Conservation (phyloP, 1,140 invertebrate species). For the Oreohelix idahoensis region DNA sequence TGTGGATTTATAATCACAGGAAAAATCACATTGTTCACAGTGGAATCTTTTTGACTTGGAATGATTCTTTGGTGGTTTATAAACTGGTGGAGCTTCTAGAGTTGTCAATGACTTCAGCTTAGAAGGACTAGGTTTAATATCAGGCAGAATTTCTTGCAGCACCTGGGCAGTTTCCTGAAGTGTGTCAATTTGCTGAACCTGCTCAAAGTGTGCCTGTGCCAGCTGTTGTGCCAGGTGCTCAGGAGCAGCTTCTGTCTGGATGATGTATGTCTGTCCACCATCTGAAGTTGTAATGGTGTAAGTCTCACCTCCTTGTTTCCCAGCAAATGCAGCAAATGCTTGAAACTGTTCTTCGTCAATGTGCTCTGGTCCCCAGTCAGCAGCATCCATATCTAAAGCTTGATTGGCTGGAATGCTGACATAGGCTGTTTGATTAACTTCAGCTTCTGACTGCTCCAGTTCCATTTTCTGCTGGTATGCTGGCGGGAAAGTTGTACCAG, state of each 20-base stretch:
- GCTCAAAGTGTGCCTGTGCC: constrained; percentile 27
- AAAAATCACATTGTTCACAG: constrained; percentile 31
- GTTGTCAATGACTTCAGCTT: not conserved
- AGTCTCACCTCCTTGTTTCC: constrained; percentile 25
- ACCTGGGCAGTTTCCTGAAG: not conserved
- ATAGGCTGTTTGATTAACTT: not conserved
- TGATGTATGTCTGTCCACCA: constrained; percentile 32
- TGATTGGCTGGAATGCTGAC: not conserved
- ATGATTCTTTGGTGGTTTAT: constrained; percentile 25
- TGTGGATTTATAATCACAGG: constrained; percentile 31
- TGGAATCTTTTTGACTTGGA: constrained; percentile 34
- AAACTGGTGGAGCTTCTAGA: not conserved
- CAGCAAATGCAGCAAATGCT: constrained; percentile 22
- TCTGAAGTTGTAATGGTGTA: constrained; percentile 30
- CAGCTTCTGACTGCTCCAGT: not conserved
- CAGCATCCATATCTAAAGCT: constrained; percentile 11
- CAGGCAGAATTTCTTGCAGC: constrained; percentile 2
- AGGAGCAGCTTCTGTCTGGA: constrained; percentile 19
- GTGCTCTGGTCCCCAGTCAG: constrained; percentile 18
- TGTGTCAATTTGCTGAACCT: constrained; percentile 20
- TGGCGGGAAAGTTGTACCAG: constrained; percentile 18
- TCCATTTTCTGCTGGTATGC: constrained; percentile 18
- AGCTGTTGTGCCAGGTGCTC: constrained; percentile 26
- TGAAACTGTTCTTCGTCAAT: constrained; percentile 32
- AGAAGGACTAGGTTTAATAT: constrained; percentile 20